Conservation (phyloP, 2,113 vertebrate species). For the Centrocercus urophasianus region DNA sequence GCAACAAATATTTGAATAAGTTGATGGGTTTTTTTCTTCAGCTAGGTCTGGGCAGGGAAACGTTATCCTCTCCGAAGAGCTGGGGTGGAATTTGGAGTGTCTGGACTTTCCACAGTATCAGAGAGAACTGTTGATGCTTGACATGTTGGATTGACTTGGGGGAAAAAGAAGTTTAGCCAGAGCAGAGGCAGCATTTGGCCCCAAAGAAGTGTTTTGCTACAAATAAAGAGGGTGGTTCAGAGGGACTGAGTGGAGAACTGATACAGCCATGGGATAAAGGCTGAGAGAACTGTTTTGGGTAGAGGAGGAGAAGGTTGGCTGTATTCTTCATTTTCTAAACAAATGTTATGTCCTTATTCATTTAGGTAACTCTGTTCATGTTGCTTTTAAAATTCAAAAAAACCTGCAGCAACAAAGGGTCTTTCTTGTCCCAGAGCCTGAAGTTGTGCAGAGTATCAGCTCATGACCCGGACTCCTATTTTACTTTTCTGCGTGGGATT, state of each 20-base stretch:
- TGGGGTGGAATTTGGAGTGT: not conserved
- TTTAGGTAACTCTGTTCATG: not conserved
- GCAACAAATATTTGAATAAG: constrained; percentile 15
- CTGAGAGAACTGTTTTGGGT: not conserved
- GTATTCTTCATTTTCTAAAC: not conserved
- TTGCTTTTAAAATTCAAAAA: not conserved
- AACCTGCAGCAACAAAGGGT: not conserved
- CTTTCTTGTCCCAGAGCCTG: not conserved
- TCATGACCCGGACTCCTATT: not conserved
- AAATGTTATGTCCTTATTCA: not conserved
- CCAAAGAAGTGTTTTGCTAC: not conserved
- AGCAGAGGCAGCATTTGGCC: not conserved
- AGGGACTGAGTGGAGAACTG: not conserved
- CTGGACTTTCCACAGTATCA: not conserved
- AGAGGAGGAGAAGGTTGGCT: not conserved
- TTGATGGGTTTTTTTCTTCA: not conserved
- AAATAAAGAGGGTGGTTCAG: not conserved
- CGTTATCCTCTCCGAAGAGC: not conserved
- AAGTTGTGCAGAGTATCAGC: not conserved
- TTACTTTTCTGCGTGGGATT: not conserved
- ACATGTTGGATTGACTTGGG: not conserved
- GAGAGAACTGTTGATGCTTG: not conserved
- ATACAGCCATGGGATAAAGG: not conserved
- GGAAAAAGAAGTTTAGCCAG: not conserved
- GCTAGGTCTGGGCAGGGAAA: not conserved